Base-by-base conservation (phyloP, 1,140 invertebrate genomes). In the Zaprionus ornatus region DNA sequence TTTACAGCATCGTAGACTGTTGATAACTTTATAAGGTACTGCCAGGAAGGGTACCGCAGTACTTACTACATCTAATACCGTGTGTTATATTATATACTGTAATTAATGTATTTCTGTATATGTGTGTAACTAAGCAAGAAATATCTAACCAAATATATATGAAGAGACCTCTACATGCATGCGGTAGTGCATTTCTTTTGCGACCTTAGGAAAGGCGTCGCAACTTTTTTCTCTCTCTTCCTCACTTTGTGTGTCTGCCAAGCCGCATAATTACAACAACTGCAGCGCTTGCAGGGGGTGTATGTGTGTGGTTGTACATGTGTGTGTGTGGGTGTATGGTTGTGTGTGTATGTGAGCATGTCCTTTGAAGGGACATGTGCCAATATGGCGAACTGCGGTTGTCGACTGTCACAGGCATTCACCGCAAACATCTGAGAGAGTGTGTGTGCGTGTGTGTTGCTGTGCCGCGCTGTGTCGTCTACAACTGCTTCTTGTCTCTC, bases 311-410 rank as follows among this genome's bases (percentile, higher is more conserved):
- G 21, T 29, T 35, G 9, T 12, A 40, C 15, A 15, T 42, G 15
- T 35, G 9, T 29, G 37, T 23, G 25, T 23, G 52, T 7, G 37
- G 12, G 55, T 45, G 57, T 12, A 25, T 17, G 61, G 15, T 15
- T 48, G 21, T 50, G 27, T 21, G 5, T 23, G 25, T 13, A n/a
- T 42, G 40, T 12, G 40, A 7, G 63, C 29, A 56, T 54, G 29
- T 29, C 54, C 50, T 70, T 75, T 83, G 70, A 86, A 87, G 80
- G 84, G 77, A 87, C 84, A 88, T 87, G 80, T 88, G 84, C 84
- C 84, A 87, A 87, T 87, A 87, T 88, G 81, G 82, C 84, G 67
- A 80, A 74, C 69, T 87, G 84, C 80, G 84, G 80, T 80, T 87
- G 65, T 45, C 66, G 62, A 69, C 63, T 73, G 69, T 67, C 62